Evolutionary conservation across 2,888 invertebrate genomes (phyloP), one percentile per base, ranked within the genome.

Genomic region (Drosophila diplacantha): DNA sequence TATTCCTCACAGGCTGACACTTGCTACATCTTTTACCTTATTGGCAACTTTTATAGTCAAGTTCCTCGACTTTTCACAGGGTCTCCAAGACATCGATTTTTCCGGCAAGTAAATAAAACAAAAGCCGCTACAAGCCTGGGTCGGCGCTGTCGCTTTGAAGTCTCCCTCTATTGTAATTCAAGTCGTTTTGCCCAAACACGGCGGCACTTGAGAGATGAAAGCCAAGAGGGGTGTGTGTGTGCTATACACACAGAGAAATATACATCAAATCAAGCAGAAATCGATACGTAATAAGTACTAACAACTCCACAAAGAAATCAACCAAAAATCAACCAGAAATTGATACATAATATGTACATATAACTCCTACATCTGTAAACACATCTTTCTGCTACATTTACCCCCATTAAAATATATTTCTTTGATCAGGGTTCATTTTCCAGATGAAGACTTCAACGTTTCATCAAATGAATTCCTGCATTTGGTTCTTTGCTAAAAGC

Each of bases 101-200:
- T 50, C 61, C 49, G 34, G 18, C 61, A 41, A 34, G 47, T 34
- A 46, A 59, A 47, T 29, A 59, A 47, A 60, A 47, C 39, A 60
- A 60, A 51, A 22, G 41, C 29, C 22, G 58, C 47, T 29, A 49
- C 61, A 60, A 34, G 57, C 41, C 47, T 39, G 35, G 16, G 38
- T 37, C 50, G 51, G 51, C 20, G 9, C 7, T 51, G 20, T 38
- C 50, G 49, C 49, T 44, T 32, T 41, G 41, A 41, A 41, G 18
- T 35, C 44, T 43, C 14, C 41, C 20, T 61, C 50, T 61, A 41
- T 66, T 66, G 65, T 65, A 65, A 66, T 65, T 50, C 51, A 51
- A 65, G 64, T 66, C 57, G 57, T 37, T 44, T 44, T 64, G 63
- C 65, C 65, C 65, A 64, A 65, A 64, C 63, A 64, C 47, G 63